phyloP scores from a whole-genome alignment of 2,113 vertebrate species.

The Echinops telfairi region DNA sequence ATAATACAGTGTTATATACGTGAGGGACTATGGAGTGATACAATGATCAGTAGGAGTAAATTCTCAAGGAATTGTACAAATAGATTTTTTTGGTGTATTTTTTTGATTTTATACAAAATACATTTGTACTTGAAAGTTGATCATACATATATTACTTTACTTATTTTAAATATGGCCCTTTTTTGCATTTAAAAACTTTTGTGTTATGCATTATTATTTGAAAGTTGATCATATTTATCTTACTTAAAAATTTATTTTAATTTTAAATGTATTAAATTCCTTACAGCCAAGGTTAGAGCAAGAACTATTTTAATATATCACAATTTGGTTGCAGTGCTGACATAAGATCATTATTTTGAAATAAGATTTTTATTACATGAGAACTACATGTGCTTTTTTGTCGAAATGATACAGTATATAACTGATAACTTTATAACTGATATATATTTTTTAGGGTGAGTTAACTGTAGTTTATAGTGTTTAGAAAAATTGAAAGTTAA shows the following conservation, averaged over 20 bases:
- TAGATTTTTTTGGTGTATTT: neutral
- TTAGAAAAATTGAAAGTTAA: constrained; percentile 40
- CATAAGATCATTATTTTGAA: neutral
- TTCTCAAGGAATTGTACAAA: constrained; percentile 6
- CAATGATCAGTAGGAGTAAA: neutral
- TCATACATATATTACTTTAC: too few relatives aligned
- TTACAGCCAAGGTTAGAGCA: neutral
- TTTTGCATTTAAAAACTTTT: too few relatives aligned
- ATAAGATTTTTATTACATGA: neutral
- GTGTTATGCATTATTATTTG: neutral
- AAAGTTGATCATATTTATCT: constrained; percentile 15
- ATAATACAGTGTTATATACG: neutral
- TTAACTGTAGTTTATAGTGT: neutral
- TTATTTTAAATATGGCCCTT: too few relatives aligned
- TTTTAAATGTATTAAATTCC: constrained; percentile 29
- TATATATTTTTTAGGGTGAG: too few relatives aligned
- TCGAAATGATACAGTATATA: neutral
- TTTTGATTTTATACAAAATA: constrained; percentile 1
- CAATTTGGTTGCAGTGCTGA: neutral
- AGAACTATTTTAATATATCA: neutral
- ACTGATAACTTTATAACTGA: neutral
- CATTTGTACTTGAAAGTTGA: neutral
- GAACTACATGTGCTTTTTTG: neutral
- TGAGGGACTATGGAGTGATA: neutral
- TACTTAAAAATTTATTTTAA: neutral